Percentiles rank a stretch among this genome's conserved stretches.
These are phyloP conservation scores for Paragorgia papillata DNA, from an alignment of 92 coral and sea anemone species.

Conservation along the genomic window DNA sequence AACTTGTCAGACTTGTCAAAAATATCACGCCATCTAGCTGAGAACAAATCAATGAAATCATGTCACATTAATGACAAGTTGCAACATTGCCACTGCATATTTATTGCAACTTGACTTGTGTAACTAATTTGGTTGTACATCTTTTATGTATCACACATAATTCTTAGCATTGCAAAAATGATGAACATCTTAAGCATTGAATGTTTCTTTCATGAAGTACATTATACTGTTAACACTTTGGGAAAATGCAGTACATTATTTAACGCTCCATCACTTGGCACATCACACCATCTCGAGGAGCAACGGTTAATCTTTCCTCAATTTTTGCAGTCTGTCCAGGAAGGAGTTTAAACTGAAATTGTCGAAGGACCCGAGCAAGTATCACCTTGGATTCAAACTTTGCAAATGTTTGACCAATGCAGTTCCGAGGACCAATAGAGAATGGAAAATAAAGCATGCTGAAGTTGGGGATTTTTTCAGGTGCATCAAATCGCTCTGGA, in stretches of 20 bases:
- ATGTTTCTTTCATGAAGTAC: too few relatives aligned
- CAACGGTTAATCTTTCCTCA: conserved; percentile 61
- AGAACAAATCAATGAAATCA: too few relatives aligned
- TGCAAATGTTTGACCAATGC: conserved; percentile 93
- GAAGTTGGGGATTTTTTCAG: conserved; percentile 36
- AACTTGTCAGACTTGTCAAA: too few relatives aligned
- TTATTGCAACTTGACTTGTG: too few relatives aligned
- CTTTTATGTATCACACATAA: too few relatives aligned
- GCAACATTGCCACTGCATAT: too few relatives aligned
- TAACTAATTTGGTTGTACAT: too few relatives aligned
- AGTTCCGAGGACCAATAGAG: conserved; percentile 82
- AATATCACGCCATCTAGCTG: too few relatives aligned
- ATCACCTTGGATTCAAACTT: conserved; percentile 86
- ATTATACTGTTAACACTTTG: too few relatives aligned
- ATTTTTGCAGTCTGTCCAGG: conserved; percentile 68
- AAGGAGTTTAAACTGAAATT: conserved; percentile 69
- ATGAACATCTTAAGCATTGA: too few relatives aligned
- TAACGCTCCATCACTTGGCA: conserved; percentile 62
- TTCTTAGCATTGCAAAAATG: too few relatives aligned
- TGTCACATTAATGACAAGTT: too few relatives aligned
- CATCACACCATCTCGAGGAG: conserved; percentile 79
- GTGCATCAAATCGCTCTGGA: conserved; percentile 76
- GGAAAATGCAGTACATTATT: background rate
- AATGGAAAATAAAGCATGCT: conserved; percentile 68
- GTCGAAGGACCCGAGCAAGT: conserved; percentile 76